Conservation (phyloP, 2,888 invertebrate genomes). For the Netelia virgata region DNA sequence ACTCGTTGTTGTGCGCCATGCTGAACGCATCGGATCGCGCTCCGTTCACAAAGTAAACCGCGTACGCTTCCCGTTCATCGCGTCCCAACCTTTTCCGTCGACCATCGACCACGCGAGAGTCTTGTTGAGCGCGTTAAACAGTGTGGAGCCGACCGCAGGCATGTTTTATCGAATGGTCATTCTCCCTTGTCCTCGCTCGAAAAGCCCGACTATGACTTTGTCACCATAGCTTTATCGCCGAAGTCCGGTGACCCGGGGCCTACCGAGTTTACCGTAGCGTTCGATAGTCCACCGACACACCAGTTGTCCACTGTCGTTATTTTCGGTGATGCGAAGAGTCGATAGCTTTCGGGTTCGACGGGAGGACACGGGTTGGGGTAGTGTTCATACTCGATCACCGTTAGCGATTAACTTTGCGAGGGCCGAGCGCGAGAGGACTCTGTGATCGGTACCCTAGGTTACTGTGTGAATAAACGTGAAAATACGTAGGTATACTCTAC, state of each 20-base stretch:
- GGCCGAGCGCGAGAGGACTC: conserved; percentile 28
- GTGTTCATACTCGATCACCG: conserved; percentile 56
- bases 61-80: conserved; percentile 32
- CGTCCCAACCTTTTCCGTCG: conserved; percentile 57
- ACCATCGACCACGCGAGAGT: conserved; percentile 72
- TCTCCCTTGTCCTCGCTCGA: conserved; percentile 25
- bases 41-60: conserved; percentile 71
- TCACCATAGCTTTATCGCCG: conserved; percentile 40
- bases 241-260: conserved; percentile 23
- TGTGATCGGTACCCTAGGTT: conserved; percentile 29
- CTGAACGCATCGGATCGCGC: conserved; percentile 21
- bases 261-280: conserved; percentile 51
- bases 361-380: neutral
- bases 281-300: conserved; percentile 45
- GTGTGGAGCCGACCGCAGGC: conserved; percentile 64
- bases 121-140: conserved; percentile 75
- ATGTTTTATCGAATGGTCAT: conserved; percentile 60
- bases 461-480: conserved; percentile 12
- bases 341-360: conserved; percentile 24
- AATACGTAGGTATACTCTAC: conserved; percentile 15
- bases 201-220: conserved; percentile 24
- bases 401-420: conserved; percentile 55
- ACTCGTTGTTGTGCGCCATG: conserved; percentile 9
- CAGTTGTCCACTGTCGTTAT: conserved; percentile 52
- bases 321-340: conserved; percentile 42